These are phyloP conservation scores for Doryteuthis pealeii DNA, from an alignment of 1,140 invertebrate species.

Conservation along the genomic window DNA sequence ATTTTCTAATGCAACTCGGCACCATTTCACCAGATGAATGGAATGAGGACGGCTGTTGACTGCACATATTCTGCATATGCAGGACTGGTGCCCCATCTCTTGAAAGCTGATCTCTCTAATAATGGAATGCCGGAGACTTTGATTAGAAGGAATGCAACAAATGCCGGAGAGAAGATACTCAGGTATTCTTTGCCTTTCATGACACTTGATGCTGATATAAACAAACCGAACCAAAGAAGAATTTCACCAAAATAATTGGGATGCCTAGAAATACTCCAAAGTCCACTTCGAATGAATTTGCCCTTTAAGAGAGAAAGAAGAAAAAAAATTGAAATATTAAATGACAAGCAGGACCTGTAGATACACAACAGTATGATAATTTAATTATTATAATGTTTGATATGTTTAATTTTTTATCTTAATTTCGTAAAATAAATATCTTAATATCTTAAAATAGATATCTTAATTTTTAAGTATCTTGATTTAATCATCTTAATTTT, in stretches of 20 bases:
- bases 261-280: conserved; percentile 87
- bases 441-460: no score
- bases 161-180: conserved; percentile 52
- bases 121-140: conserved; percentile 55
- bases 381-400: no score
- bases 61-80: conserved; percentile 48
- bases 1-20: no score
- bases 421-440: no score
- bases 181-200: conserved; percentile 49
- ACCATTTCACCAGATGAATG: conserved; percentile 47
- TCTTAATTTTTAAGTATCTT: no score
- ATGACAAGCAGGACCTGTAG: no score
- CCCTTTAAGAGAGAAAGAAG: conserved; percentile 33
- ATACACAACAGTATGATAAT: no score
- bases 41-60: conserved; percentile 51
- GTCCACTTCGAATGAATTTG: conserved; percentile 61
- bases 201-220: conserved; percentile 62
- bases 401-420: no score
- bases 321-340: no score
- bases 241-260: conserved; percentile 96
- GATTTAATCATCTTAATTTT: no score
- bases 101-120: conserved; percentile 46
- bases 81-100: conserved; percentile 50
- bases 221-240: conserved; percentile 89
- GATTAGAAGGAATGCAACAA: conserved; percentile 49